Evolutionary conservation across 2,797 vertebrate species (phyloP).

Genomic region (Odontamblyopus rebecca): DNA sequence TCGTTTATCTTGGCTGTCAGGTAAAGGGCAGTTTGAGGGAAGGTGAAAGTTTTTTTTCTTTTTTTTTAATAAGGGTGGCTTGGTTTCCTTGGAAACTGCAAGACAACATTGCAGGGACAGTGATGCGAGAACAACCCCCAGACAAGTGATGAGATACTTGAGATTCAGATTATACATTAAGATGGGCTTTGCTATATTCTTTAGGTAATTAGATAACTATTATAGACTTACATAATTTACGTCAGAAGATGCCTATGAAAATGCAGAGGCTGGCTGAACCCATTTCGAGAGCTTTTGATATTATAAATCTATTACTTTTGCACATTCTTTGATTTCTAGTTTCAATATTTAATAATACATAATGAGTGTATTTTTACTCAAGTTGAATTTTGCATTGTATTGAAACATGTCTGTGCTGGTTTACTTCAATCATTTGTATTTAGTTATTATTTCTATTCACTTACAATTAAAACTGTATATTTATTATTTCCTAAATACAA

Average conservation of each 20-base stretch:
- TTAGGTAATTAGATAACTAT: too few relatives aligned
- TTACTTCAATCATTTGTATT: background rate
- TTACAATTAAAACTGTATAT: too few relatives aligned
- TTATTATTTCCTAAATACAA: too few relatives aligned
- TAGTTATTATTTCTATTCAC: too few relatives aligned
- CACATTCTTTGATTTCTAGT: background rate
- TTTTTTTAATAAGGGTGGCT: slow-evolving; percentile 63
- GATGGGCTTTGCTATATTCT: too few relatives aligned
- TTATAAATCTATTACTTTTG: background rate
- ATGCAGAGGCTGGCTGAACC: too few relatives aligned
- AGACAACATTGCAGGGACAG: slow-evolving; percentile 68
- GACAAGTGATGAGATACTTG: too few relatives aligned
- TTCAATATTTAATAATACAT: too few relatives aligned
- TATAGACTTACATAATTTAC: too few relatives aligned
- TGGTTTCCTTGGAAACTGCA: slow-evolving; percentile 74
- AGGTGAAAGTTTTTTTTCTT: slow-evolving; percentile 74
- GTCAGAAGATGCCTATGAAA: too few relatives aligned
- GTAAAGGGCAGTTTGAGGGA: slow-evolving; percentile 75
- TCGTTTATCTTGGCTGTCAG: slow-evolving; percentile 80
- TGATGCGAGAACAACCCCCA: background rate
- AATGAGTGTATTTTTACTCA: background rate
- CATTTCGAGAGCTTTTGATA: too few relatives aligned
- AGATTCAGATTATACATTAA: too few relatives aligned
- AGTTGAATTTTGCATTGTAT: background rate
- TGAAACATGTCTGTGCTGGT: background rate